A percentile compares a stretch with the other conserved stretches of the same genome.
phyloP scores from a whole-genome alignment of 2,888 invertebrate genomes.

The Cecidostiba fungosa region DNA sequence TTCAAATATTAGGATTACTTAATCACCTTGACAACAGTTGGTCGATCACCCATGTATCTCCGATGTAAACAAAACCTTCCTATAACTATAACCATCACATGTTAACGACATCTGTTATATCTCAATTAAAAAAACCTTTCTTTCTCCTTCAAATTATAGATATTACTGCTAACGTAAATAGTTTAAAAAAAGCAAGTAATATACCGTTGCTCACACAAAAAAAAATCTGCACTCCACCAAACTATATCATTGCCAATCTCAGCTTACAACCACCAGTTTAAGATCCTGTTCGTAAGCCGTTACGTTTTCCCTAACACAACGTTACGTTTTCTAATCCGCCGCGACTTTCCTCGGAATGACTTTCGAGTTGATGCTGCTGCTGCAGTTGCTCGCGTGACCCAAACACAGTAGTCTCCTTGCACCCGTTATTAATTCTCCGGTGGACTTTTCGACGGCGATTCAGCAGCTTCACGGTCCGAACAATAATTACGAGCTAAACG shows the following conservation, averaged over 20 bases:
- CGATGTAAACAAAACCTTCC: too few relatives aligned
- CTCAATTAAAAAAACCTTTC: too few relatives aligned
- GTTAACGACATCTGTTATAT: background rate
- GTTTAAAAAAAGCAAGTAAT: too few relatives aligned
- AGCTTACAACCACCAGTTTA: background rate
- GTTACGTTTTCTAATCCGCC: constrained; percentile 48
- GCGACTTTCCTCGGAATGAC: constrained; percentile 50
- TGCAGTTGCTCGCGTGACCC: too few relatives aligned
- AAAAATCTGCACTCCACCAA: background rate
- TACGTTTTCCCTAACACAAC: constrained; percentile 35
- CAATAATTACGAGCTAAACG: background rate
- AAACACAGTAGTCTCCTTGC: background rate
- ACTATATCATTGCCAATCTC: background rate
- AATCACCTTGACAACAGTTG: too few relatives aligned
- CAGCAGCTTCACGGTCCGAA: background rate
- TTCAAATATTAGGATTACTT: background rate
- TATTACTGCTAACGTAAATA: background rate
- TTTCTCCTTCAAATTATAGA: background rate
- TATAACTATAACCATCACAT: too few relatives aligned
- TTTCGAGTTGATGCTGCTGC: constrained; percentile 48
- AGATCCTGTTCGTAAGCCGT: constrained; percentile 15
- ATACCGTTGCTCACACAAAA: too few relatives aligned
- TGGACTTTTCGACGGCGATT: background rate
- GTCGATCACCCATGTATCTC: too few relatives aligned
- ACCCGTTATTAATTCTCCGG: background rate